These are phyloP conservation scores for Drosophila paramelanica DNA, from an alignment of 2,888 invertebrate species.

Conservation along the genomic window DNA sequence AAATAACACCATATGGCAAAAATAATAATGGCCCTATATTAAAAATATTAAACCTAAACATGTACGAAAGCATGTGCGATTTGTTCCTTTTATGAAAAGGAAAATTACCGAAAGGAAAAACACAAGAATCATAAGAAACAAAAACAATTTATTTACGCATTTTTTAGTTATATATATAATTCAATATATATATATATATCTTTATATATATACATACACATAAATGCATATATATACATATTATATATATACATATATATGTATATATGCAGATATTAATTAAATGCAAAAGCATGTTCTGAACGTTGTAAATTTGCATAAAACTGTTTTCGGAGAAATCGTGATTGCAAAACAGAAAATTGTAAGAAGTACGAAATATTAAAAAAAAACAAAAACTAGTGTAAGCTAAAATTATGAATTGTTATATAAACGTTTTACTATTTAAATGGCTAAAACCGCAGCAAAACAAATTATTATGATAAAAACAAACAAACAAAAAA, in stretches of 20 bases:
- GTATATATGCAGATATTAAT: constrained; percentile 70
- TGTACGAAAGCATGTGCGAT: constrained; percentile 48
- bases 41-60: constrained; percentile 34
- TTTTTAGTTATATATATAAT: constrained; percentile 78
- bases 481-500: constrained; percentile 44
- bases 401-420: constrained; percentile 80
- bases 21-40: constrained; percentile 50
- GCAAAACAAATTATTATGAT: constrained; percentile 69
- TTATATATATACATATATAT: constrained; percentile 28
- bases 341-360: constrained; percentile 63
- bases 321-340: constrained; percentile 62
- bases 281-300: constrained; percentile 65
- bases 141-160: constrained; percentile 75
- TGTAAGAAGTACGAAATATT: constrained; percentile 66
- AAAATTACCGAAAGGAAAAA: constrained; percentile 44
- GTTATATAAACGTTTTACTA: constrained; percentile 81
- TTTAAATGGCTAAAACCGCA: constrained; percentile 67
- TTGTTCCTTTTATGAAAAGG: constrained; percentile 78
- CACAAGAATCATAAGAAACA: constrained; percentile 42
- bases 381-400: constrained; percentile 50
- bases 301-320: constrained; percentile 74
- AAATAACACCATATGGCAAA: constrained; percentile 49
- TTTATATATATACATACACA: constrained; percentile 27
- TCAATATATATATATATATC: constrained; percentile 26
- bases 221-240: constrained; percentile 25